Conservation (phyloP, 2,888 invertebrate species). For the Harpalus rufipes region DNA sequence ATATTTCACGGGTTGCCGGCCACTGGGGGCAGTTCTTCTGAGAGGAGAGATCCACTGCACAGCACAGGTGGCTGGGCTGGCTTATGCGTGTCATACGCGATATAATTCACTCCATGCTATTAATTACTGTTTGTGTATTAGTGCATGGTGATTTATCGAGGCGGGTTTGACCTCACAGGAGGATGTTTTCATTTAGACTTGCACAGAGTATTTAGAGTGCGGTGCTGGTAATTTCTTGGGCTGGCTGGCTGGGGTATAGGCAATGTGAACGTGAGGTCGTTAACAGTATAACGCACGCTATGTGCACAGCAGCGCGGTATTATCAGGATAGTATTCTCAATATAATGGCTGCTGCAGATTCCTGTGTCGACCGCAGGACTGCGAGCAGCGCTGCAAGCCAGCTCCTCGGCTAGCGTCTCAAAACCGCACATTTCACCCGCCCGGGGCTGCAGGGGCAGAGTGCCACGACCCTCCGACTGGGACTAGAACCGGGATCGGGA, state of each 20-base stretch:
- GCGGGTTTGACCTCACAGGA: neutral
- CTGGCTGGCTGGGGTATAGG: conserved; percentile 4
- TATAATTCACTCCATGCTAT: no score
- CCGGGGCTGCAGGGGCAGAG: conserved; percentile 5
- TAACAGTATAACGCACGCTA: conserved; percentile 66
- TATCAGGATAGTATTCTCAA: conserved; percentile 71
- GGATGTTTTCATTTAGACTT: neutral
- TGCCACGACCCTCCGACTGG: conserved; percentile 54
- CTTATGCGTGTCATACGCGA: neutral
- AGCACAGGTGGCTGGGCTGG: neutral
- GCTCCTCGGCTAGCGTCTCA: conserved; percentile 77
- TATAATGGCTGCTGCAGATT: conserved; percentile 77
- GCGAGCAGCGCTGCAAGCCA: conserved; percentile 74
- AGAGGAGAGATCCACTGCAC: neutral
- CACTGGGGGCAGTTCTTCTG: conserved; percentile 69
- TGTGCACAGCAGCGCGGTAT: conserved; percentile 64
- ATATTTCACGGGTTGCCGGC: conserved; percentile 75
- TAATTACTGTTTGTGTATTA: neutral
- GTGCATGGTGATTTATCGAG: neutral
- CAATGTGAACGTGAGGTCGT: conserved; percentile 60
- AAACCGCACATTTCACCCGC: conserved; percentile 77
- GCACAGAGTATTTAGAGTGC: conserved; percentile 12
- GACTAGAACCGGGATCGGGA: no score
- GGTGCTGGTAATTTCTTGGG: conserved; percentile 59
- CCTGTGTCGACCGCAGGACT: conserved; percentile 76